Evolutionary conservation across 2,888 invertebrate species (phyloP).

Genomic region (Drosophila pegasa): DNA sequence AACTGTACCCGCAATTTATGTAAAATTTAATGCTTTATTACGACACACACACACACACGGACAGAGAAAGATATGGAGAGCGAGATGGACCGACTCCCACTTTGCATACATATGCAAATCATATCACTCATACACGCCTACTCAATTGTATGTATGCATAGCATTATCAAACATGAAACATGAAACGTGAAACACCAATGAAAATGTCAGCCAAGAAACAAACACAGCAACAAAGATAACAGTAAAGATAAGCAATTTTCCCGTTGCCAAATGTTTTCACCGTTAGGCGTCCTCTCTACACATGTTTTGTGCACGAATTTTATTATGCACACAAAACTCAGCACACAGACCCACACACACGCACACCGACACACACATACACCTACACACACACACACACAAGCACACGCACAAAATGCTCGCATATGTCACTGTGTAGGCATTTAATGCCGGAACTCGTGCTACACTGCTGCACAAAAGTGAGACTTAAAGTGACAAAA

Average conservation of each 20-base stretch:
- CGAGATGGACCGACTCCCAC: conserved; percentile 5
- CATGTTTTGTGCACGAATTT: conserved; percentile 74
- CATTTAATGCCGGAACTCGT: conserved; percentile 49
- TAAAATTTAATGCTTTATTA: conserved; percentile 77
- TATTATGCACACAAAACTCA: conserved; percentile 74
- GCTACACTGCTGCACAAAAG: conserved; percentile 56
- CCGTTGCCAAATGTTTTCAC: conserved; percentile 67
- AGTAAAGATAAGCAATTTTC: conserved; percentile 72
- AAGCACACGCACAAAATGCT: conserved; percentile 37
- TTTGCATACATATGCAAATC: conserved; percentile 69
- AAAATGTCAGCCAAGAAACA: conserved; percentile 69
- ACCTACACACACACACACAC: background rate
- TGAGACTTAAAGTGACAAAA: background rate
- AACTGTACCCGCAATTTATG: conserved; percentile 73
- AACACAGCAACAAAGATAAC: conserved; percentile 58
- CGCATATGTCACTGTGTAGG: conserved; percentile 60
- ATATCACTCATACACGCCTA: conserved; percentile 72
- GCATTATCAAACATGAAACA: conserved; percentile 78
- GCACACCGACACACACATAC: conserved; percentile 19
- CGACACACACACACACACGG: conserved; percentile 35
- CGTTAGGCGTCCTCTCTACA: conserved; percentile 55
- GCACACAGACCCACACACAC: conserved; percentile 13
- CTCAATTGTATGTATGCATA: conserved; percentile 26
- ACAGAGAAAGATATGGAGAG: too few relatives aligned
- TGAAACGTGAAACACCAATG: conserved; percentile 80